A percentile compares a stretch with the other conserved stretches of the same genome.
These are phyloP conservation scores for Andrena haemorrhoa DNA, from an alignment of 2,888 invertebrate genomes.

Conservation along the genomic window DNA sequence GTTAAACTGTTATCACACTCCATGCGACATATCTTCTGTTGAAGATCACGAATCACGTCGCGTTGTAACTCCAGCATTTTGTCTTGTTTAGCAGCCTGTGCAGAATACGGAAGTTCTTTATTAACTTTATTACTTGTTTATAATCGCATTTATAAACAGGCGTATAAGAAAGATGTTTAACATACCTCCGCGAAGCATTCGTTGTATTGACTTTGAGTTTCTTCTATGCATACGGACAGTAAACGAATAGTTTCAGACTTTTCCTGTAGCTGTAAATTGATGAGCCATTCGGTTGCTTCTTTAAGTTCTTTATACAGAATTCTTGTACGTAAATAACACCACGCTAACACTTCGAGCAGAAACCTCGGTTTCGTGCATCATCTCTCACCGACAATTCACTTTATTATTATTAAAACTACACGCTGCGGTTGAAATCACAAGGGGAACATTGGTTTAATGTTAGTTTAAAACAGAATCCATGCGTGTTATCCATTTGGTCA, in stretches of 20 bases:
- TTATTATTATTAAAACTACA: conserved; percentile 4
- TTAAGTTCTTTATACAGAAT: conserved; percentile 10
- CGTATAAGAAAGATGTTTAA: conserved; percentile 12
- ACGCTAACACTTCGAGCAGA: conserved; percentile 7
- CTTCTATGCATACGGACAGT: conserved; percentile 75
- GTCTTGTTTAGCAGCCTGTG: conserved; percentile 80
- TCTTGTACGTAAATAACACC: conserved; percentile 6
- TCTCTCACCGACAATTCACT: conserved; percentile 7
- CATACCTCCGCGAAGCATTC: conserved; percentile 81
- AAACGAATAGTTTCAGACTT: conserved; percentile 76
- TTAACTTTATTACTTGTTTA: no score
- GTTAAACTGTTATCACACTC: conserved; percentile 70
- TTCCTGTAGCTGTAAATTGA: conserved; percentile 75
- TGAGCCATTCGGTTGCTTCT: conserved; percentile 27
- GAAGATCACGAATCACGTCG: conserved; percentile 75
- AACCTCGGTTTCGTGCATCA: conserved; percentile 14
- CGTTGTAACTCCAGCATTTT: conserved; percentile 79
- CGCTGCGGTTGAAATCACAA: background rate
- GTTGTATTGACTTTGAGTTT: conserved; percentile 79
- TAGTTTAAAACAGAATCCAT: conserved; percentile 37
- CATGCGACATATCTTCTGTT: conserved; percentile 73
- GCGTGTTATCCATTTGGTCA: conserved; percentile 27
- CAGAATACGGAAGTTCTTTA: conserved; percentile 40
- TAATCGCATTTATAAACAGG: conserved; percentile 4
- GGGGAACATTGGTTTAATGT: conserved; percentile 15